Conservation (phyloP, 92 coral and sea anemone species). For the Galaxea fascicularis region DNA sequence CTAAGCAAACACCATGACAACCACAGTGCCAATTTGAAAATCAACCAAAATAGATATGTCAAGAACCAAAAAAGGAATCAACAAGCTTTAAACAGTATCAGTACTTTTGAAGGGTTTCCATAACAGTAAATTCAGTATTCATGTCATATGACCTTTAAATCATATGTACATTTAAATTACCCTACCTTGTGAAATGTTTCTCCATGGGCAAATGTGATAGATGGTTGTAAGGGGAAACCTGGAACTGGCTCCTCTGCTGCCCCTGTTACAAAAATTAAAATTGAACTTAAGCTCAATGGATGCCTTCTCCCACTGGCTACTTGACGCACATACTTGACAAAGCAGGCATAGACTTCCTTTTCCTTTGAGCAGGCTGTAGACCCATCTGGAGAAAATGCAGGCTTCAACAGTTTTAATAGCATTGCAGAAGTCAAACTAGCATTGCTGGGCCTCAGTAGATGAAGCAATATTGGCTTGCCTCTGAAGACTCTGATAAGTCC, state of each 20-base stretch:
- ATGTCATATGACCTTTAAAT: no score
- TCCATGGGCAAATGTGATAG: constrained; percentile 53
- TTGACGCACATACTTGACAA: constrained; percentile 71
- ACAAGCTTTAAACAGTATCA: no score
- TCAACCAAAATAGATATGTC: no score
- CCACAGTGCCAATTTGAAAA: no score
- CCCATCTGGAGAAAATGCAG: constrained; percentile 65
- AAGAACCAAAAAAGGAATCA: no score
- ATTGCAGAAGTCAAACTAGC: constrained; percentile 47
- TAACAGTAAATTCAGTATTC: no score
- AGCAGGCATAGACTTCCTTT: constrained; percentile 65
- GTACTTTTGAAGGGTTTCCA: no score
- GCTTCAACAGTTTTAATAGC: constrained; percentile 49
- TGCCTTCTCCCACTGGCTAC: constrained; percentile 83
- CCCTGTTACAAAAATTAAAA: no score
- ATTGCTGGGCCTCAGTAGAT: constrained; percentile 58
- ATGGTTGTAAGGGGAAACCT: constrained; percentile 64
- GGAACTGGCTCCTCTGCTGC: constrained; percentile 77
- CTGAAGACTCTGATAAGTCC: constrained; percentile 47
- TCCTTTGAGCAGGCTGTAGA: constrained; percentile 58
- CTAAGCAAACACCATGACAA: no score
- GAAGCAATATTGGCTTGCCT: constrained; percentile 56
- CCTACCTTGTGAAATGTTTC: no score
- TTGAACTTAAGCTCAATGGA: no score
- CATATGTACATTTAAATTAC: no score